These are phyloP conservation scores for Lycaena phlaeas DNA, from an alignment of 2,888 invertebrate genomes.

Conservation along the genomic window DNA sequence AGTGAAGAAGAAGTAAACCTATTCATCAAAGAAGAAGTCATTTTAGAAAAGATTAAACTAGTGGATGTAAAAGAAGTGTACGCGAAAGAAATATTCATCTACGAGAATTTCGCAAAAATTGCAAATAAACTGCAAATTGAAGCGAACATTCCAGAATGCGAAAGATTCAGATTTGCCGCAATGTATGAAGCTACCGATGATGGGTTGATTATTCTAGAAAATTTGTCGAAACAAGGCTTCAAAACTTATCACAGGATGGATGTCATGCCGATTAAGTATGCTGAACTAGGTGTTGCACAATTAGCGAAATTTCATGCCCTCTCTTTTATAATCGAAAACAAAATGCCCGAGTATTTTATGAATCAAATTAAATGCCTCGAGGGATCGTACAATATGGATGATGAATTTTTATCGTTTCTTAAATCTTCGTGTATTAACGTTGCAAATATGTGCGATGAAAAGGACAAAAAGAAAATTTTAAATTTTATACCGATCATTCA, in stretches of 20 bases:
- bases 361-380: slow-evolving; percentile 20
- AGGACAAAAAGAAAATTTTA: slow-evolving; percentile 22
- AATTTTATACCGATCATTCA: slow-evolving; percentile 14
- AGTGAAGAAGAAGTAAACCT: slow-evolving; percentile 28
- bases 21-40: slow-evolving; percentile 38
- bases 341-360: slow-evolving; percentile 32
- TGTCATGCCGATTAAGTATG: slow-evolving; percentile 31
- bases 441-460: slow-evolving; percentile 21
- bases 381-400: slow-evolving; percentile 22
- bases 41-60: slow-evolving; percentile 25
- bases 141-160: slow-evolving; percentile 27
- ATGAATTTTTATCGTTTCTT: slow-evolving; percentile 25
- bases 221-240: slow-evolving; percentile 32
- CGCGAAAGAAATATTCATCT: slow-evolving; percentile 32
- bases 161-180: slow-evolving; percentile 32
- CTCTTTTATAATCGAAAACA: slow-evolving; percentile 32
- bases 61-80: slow-evolving; percentile 31
- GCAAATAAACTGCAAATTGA: slow-evolving; percentile 31
- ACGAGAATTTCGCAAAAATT: slow-evolving; percentile 31
- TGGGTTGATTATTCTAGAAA: slow-evolving; percentile 37
- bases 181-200: slow-evolving; percentile 28
- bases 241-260: slow-evolving; percentile 30
- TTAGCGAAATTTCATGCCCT: slow-evolving; percentile 44
- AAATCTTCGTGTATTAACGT: slow-evolving; percentile 22
- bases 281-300: slow-evolving; percentile 32